Conservation (phyloP, 2,113 vertebrate genomes). For the Junco hyemalis region DNA sequence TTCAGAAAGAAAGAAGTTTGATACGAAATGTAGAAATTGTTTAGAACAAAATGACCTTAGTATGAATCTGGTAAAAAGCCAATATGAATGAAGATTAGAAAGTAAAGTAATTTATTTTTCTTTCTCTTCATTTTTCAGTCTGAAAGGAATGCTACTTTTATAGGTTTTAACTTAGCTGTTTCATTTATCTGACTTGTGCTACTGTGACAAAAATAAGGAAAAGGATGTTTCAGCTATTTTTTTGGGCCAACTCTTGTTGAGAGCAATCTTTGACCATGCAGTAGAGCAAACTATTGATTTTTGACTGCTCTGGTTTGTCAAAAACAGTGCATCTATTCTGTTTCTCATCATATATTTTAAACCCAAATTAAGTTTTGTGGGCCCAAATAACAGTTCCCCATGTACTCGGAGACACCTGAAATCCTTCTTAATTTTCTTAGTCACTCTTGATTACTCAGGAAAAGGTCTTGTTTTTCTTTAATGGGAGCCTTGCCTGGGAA, state of each 20-base stretch:
- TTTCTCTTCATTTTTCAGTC: not conserved
- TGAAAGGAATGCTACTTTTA: not conserved
- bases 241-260: not conserved
- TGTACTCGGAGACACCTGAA: not conserved
- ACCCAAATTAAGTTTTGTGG: not conserved
- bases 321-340: not conserved
- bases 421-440: not conserved
- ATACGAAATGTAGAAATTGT: not conserved
- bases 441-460: not conserved
- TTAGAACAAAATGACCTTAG: not conserved
- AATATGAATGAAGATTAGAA: not conserved
- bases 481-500: not conserved
- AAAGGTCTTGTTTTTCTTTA: conserved; percentile 14
- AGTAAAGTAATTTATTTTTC: not conserved
- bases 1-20: not conserved
- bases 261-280: not conserved
- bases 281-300: not conserved
- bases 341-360: not conserved
- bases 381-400: not conserved
- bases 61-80: not conserved
- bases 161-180: not conserved
- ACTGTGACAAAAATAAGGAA: not conserved
- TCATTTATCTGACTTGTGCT: not conserved
- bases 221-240: not conserved
- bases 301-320: not conserved